A percentile compares a stretch with the other conserved stretches of the same genome.
phyloP scores from a whole-genome alignment of 2,797 vertebrate genomes.

The Kryptopterus vitreolus region DNA sequence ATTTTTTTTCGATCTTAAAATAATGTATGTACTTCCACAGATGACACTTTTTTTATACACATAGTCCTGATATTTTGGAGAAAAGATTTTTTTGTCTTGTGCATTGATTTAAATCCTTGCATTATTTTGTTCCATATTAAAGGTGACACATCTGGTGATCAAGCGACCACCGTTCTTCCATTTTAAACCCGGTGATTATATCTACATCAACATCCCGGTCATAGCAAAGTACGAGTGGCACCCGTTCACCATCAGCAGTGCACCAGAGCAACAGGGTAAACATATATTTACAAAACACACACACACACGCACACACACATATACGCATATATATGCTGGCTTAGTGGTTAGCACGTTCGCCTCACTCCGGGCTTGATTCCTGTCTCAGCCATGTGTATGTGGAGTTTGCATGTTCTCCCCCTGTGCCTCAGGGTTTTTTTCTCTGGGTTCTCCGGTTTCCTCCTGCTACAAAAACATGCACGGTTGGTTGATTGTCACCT shows the following conservation, averaged over 20 bases:
- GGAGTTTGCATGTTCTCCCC: no score
- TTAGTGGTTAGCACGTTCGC: no score
- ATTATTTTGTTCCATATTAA: conserved; percentile 27
- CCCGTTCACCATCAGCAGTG: conserved; percentile 92
- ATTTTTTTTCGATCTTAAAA: not conserved
- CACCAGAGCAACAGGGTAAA: conserved; percentile 89
- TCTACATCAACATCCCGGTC: conserved; percentile 86
- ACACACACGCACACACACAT: no score
- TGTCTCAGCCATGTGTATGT: no score
- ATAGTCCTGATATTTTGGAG: not conserved
- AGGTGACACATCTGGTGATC: conserved; percentile 92
- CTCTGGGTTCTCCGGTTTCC: no score
- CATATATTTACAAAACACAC: no score
- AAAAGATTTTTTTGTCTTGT: not conserved
- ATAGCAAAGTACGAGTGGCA: conserved; percentile 90
- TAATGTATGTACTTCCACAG: not conserved
- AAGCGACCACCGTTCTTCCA: conserved; percentile 80
- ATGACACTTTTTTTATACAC: not conserved
- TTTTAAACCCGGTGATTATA: conserved; percentile 86
- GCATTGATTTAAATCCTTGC: not conserved
- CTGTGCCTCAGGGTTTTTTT: no score
- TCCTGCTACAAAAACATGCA: no score
- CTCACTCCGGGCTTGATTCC: no score
- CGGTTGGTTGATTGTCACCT: no score
- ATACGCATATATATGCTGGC: no score